phyloP scores from a whole-genome alignment of 2,113 vertebrate species.

The Hippocampus barbouri region DNA sequence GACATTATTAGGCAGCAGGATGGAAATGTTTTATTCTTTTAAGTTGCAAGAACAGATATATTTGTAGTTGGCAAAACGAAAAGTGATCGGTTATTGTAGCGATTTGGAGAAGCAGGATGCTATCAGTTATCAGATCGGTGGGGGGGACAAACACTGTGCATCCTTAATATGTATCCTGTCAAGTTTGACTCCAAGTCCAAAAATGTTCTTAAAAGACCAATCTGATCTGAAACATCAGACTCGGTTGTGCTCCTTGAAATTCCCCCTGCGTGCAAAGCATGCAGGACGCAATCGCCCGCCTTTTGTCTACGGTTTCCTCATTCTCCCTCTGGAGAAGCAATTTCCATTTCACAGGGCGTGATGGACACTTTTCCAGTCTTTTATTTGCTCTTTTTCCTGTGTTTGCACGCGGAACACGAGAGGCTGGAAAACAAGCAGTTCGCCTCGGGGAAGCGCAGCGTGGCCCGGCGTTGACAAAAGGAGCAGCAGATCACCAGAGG shows the following conservation, averaged over 20 bases:
- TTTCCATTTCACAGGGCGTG: conserved; percentile 21
- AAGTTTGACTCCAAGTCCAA: too few species aligned
- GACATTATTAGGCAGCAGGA: too few species aligned
- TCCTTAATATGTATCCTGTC: too few species aligned
- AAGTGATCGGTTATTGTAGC: too few species aligned
- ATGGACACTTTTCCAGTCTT: conserved; percentile 41
- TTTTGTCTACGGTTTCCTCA: conserved; percentile 30
- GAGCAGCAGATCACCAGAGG: conserved; percentile 45
- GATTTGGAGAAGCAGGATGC: too few species aligned
- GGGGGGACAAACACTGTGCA: too few species aligned
- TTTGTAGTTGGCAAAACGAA: too few species aligned
- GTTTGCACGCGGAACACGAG: conserved; percentile 42
- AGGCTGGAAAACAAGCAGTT: conserved; percentile 47
- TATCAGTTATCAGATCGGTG: too few species aligned
- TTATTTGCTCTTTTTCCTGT: conserved; percentile 42
- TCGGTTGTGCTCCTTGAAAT: background rate
- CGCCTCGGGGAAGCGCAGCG: conserved; percentile 55
- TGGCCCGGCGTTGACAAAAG: conserved; percentile 37
- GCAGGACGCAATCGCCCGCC: conserved; percentile 14
- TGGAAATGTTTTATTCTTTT: too few species aligned
- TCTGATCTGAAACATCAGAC: background rate
- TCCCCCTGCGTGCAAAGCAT: conserved; percentile 19
- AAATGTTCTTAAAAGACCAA: too few species aligned
- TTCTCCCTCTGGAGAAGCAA: conserved; percentile 32
- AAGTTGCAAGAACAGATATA: too few species aligned